Evolutionary conservation across 2,797 vertebrate species (phyloP), one percentile per base, ranked within the genome.

Genomic region (Labroides dimidiatus): DNA sequence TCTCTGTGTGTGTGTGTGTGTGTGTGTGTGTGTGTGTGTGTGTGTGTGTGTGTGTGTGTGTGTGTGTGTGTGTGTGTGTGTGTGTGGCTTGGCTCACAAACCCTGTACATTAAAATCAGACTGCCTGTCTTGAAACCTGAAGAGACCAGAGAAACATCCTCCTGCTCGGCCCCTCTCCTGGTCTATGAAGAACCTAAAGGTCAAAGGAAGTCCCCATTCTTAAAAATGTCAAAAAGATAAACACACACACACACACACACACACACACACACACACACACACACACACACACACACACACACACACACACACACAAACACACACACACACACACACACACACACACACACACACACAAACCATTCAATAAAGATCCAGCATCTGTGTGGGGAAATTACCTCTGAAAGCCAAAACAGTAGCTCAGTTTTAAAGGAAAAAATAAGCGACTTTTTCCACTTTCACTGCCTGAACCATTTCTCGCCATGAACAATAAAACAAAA

Each of bases 51-150:
- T n/a, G n/a, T n/a, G n/a, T n/a, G n/a, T 17, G 17, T 17, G 41
- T 7, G 43, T 10, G 43, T 44, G n/a, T 5, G 45, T 79, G 83
- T 80, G 82, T 37, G 4, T 37, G 3, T 37, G 3, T 61, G 71
- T 54, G 8, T 3, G 76, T 85, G 90, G 90, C 90, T 91, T 87
- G 72, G 83, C 88, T 88, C 87, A 90, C 89, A 92, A 87, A 84
- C 84, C 62, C 64, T 41, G 49, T 65, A 64, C 20, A 49, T 89
- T 87, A 82, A 85, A 85, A 90, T 89, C 84, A 19, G 71, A 37
- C 78, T 64, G 89, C 91, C 92, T 88, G 84, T 80, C 87, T 84
- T 86, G 90, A 89, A 92, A 91, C 77, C 81, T 17, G 82, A 91
- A 41, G 77, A 62, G 9, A 23, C 16, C 63, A 44, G 56, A 75